These are phyloP conservation scores for Bambusicola thoracicus DNA, from an alignment of 2,113 vertebrate genomes.

Conservation along the genomic window DNA sequence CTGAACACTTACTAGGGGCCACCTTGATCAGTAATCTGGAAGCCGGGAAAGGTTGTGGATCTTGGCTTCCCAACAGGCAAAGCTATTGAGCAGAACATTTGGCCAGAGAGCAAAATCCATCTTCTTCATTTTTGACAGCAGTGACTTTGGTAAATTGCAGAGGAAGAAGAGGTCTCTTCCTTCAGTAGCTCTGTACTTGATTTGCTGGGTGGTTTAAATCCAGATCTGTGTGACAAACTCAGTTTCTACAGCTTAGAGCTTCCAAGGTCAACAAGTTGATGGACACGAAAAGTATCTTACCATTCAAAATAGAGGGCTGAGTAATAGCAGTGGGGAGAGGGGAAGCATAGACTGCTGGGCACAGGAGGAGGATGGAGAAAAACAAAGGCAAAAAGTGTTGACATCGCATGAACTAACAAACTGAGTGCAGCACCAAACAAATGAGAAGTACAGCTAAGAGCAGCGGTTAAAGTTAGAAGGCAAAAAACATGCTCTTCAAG, in stretches of 20 bases:
- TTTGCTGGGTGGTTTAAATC: conserved; percentile 51
- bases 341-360: neutral
- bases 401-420: neutral
- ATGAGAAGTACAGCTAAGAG: neutral
- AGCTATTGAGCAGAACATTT: conserved; percentile 52
- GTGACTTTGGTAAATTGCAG: conserved; percentile 49
- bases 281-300: conserved; percentile 11
- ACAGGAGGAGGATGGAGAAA: neutral
- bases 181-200: conserved; percentile 53
- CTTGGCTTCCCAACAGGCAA: conserved; percentile 49
- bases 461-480: neutral
- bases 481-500: neutral
- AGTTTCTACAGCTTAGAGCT: conserved; percentile 16
- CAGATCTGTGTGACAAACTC: conserved; percentile 4
- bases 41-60: conserved; percentile 54
- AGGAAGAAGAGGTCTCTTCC: conserved; percentile 49
- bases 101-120: conserved; percentile 31
- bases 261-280: conserved; percentile 55
- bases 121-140: conserved; percentile 54
- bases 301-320: neutral
- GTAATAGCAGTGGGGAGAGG: neutral
- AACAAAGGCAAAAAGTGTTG: neutral
- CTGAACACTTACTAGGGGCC: conserved; percentile 35
- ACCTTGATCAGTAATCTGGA: conserved; percentile 42
- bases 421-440: neutral